Conservation (phyloP, 2,888 invertebrate species). For the Chromoteleia sp. region DNA sequence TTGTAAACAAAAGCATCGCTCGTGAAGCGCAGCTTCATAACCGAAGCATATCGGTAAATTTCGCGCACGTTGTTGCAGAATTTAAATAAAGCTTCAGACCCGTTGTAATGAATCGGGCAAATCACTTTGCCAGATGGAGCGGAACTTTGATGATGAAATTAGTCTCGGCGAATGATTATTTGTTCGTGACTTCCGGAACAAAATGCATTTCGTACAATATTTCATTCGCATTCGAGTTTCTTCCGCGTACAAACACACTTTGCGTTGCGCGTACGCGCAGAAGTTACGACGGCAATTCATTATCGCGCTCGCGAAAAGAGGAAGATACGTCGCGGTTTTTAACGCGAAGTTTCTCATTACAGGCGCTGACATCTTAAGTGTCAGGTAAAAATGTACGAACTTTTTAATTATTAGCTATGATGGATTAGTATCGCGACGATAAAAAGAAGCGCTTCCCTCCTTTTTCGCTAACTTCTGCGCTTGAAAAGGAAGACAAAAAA, state of each 20-base stretch:
- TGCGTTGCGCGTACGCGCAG: constrained; percentile 29
- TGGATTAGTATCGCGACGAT: constrained; percentile 37
- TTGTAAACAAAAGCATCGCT: too few species aligned
- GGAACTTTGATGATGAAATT: constrained; percentile 55
- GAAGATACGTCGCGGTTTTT: constrained; percentile 64
- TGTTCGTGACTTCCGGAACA: constrained; percentile 28
- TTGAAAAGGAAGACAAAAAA: not conserved
- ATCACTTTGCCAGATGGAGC: constrained; percentile 59
- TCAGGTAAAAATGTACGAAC: constrained; percentile 53
- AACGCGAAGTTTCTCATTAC: constrained; percentile 61
- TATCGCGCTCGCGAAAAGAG: constrained; percentile 41
- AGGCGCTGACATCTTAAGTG: constrained; percentile 58
- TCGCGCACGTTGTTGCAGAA: constrained; percentile 14
- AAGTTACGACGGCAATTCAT: constrained; percentile 59
- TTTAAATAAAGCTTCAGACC: constrained; percentile 28
- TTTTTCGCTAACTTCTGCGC: not conserved
- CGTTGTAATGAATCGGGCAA: constrained; percentile 30
- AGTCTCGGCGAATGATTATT: constrained; percentile 41
- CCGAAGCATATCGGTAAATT: constrained; percentile 9
- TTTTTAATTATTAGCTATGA: constrained; percentile 56
- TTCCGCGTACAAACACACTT: constrained; percentile 31
- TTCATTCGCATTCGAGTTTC: constrained; percentile 38
- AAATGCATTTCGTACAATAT: constrained; percentile 35
- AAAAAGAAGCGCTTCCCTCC: not conserved
- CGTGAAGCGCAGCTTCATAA: not conserved